These are phyloP conservation scores for Anastatus disparis DNA, from an alignment of 1,140 invertebrate genomes.

Conservation along the genomic window DNA sequence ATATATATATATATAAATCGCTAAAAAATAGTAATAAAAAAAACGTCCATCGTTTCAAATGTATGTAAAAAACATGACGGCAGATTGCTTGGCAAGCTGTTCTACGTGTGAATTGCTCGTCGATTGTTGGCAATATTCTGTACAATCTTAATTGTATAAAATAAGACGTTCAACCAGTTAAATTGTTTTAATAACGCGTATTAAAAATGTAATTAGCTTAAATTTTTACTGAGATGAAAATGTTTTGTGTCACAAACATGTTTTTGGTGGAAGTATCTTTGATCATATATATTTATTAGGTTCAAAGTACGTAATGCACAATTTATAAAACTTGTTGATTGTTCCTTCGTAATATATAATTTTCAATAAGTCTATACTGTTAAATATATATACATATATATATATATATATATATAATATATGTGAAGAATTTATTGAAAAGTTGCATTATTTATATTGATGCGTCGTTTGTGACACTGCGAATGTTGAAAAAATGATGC, in stretches of 20 bases:
- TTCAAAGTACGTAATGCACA: constrained; percentile 37
- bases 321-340: constrained; percentile 33
- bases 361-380: constrained; percentile 16
- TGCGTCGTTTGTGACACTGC: constrained; percentile 19
- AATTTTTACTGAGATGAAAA: constrained; percentile 32
- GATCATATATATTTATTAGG: constrained; percentile 7
- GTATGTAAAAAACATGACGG: neutral
- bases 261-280: constrained; percentile 26
- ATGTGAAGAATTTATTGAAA: constrained; percentile 27
- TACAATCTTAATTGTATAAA: constrained; percentile 25
- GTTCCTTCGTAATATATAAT: constrained; percentile 16
- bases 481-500: constrained; percentile 32
- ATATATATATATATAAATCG: constrained; percentile 1
- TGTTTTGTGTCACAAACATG: constrained; percentile 27
- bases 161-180: constrained; percentile 3
- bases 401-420: no score
- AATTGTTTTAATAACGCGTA: neutral
- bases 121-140: constrained; percentile 18
- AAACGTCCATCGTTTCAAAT: constrained; percentile 18
- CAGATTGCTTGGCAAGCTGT: neutral
- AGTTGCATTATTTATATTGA: constrained; percentile 26
- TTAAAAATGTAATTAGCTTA: constrained; percentile 2
- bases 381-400: no score
- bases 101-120: neutral
- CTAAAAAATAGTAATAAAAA: constrained; percentile 18